phyloP scores from a whole-genome alignment of 2,888 invertebrate species.

The Eupithecia inturbata region DNA sequence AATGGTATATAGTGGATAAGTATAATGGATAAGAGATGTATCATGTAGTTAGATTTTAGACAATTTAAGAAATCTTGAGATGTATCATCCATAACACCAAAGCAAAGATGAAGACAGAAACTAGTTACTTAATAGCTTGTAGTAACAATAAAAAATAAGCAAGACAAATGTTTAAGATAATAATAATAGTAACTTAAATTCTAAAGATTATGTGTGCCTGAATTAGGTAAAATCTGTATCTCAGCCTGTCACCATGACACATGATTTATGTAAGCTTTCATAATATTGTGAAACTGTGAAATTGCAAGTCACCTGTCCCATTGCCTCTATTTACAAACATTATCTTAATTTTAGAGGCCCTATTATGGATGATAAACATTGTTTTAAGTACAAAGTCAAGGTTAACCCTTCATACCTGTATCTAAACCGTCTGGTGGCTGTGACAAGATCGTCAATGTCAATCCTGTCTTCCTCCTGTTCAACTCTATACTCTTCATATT shows the following conservation, averaged over 20 bases:
- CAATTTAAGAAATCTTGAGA: neutral
- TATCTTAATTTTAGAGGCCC: neutral
- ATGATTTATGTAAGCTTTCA: constrained; percentile 13
- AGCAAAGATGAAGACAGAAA: neutral
- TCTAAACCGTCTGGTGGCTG: constrained; percentile 73
- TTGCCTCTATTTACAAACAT: neutral
- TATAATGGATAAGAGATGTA: no score
- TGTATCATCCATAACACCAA: neutral
- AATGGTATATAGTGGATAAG: no score
- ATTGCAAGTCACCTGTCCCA: constrained; percentile 4
- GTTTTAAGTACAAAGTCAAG: neutral
- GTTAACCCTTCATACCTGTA: constrained; percentile 68
- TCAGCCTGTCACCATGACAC: no score
- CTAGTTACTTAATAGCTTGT: no score
- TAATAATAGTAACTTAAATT: no score
- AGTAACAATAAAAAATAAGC: no score
- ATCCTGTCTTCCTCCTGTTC: constrained; percentile 67
- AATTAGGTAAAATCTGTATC: no score
- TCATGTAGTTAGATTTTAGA: neutral
- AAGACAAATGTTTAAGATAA: no score
- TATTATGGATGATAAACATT: neutral
- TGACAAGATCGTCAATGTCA: constrained; percentile 62
- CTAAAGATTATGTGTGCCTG: no score
- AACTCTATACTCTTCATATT: constrained; percentile 93
- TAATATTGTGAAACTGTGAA: constrained; percentile 16